Base-by-base conservation (phyloP, 1,140 invertebrate species). In the Camponotus pennsylvanicus region DNA sequence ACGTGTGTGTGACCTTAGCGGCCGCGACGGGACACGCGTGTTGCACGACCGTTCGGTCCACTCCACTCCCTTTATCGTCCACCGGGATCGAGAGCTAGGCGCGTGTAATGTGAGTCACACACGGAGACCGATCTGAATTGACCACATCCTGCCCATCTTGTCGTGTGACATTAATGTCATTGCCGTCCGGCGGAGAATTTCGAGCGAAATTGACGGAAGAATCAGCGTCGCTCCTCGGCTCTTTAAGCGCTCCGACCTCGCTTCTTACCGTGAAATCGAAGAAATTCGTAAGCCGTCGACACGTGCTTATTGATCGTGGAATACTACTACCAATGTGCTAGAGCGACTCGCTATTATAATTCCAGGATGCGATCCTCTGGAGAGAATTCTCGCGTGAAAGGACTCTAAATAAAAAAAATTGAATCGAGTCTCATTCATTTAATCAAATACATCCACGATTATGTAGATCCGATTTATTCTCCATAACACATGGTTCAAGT, bases 71-170 rank as follows among this genome's bases (percentile, higher is more conserved):
- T 85, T 89, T 45, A 86, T 82, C 82, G 70, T 52, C 7, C 84
- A 73, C 71, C 67, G 85, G 85, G 89, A 89, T 1, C 67, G 88
- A 88, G 88, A 88, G 76, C 85, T 80, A 82, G 61, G 84, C 77
- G 79, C 88, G 59, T 83, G 83, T 93, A 93, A 93, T 93, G 92
- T 95, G 94, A 95, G 90, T 95, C 94, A 94, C 92, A 93, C 87
- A 92, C 90, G 88, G 76, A 83, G 91, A 92, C 91, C 93, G 92
- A 93, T 93, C 93, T 94, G 93, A 95, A 95, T 95, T 94, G 92
- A 93, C 93, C 91, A 92, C 93, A 94, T 95, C 94, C 94, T 95
- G 94, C 92, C 91, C 92, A 90, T 86, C 91, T 90, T 91, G 89
- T 92, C 92, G 90, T 92, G 91, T 92, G 92, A 92, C 88, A 92